Conservation (phyloP, 2,113 vertebrate genomes). For the Gnathonemus echidnorhynchus region DNA sequence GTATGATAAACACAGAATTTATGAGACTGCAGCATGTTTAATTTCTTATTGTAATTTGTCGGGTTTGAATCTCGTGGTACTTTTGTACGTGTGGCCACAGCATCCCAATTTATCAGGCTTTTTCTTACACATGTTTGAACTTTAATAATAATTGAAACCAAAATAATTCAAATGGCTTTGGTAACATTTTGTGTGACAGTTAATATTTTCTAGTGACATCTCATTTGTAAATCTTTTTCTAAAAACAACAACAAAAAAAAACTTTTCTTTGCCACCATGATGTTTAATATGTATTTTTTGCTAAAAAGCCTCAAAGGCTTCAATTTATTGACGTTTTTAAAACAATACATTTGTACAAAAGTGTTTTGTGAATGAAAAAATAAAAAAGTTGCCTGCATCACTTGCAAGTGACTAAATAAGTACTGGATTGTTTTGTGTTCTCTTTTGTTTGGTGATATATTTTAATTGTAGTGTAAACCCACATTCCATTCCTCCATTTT, state of each 20-base stretch:
- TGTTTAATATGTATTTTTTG: constrained; percentile 88
- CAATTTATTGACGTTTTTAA: constrained; percentile 96
- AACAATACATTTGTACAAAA: constrained; percentile 96
- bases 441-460: not conserved
- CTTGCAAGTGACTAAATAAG: constrained; percentile 89
- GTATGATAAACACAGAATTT: constrained; percentile 57
- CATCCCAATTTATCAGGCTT: constrained; percentile 46
- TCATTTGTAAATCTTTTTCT: constrained; percentile 99
- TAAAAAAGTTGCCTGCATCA: constrained; percentile 89
- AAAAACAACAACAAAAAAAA: constrained; percentile 42
- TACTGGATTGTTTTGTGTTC: constrained; percentile 53
- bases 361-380: constrained; percentile 87
- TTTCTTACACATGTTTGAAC: constrained; percentile 40
- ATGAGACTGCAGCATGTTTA: constrained; percentile 67
- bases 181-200: constrained; percentile 69
- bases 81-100: constrained; percentile 51
- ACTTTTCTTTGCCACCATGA: constrained; percentile 74
- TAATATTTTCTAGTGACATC: constrained; percentile 96
- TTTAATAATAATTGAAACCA: constrained; percentile 58
- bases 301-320: constrained; percentile 91
- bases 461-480: not conserved
- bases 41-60: constrained; percentile 55
- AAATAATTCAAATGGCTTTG: constrained; percentile 67
- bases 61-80: constrained; percentile 41
- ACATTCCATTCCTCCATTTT: not conserved